Evolutionary conservation across 2,113 vertebrate species (phyloP).

Genomic region (Anguilla rostrata): DNA sequence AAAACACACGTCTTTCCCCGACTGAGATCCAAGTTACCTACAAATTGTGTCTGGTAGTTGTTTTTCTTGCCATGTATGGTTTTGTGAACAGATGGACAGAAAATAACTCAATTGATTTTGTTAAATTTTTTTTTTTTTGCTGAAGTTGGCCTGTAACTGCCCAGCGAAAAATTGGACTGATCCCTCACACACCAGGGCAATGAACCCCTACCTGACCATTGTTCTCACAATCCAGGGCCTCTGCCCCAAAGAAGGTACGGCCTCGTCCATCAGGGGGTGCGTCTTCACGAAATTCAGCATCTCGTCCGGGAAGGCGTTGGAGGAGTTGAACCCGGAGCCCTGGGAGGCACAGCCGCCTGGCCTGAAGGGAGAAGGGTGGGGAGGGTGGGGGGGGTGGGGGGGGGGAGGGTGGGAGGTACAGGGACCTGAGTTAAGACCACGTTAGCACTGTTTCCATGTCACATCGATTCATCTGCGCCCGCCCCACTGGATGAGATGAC

Average conservation of each 20-base stretch:
- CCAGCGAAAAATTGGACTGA: no score
- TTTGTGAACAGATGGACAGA: no score
- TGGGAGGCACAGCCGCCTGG: slow-evolving; percentile 85
- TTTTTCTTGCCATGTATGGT: background rate
- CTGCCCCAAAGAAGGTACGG: slow-evolving; percentile 84
- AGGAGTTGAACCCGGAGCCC: slow-evolving; percentile 86
- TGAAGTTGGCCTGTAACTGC: no score
- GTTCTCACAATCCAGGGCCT: slow-evolving; percentile 90
- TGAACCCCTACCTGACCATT: slow-evolving; percentile 80
- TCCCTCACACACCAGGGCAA: background rate
- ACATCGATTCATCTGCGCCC: background rate
- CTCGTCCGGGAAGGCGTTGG: slow-evolving; percentile 89
- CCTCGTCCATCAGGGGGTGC: slow-evolving; percentile 92
- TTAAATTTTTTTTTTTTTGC: no score
- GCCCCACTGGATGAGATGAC: no score
- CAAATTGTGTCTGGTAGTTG: background rate
- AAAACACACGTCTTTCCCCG: background rate
- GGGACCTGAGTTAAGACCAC: no score
- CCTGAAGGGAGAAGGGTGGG: slow-evolving; percentile 60
- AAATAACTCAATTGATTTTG: no score
- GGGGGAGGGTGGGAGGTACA: no score
- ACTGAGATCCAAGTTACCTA: background rate
- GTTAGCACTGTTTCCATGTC: no score
- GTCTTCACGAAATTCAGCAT: slow-evolving; percentile 95
- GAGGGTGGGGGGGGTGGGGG: background rate